Conservation (phyloP, 2,113 vertebrate species). For the Dipodomys ordii region DNA sequence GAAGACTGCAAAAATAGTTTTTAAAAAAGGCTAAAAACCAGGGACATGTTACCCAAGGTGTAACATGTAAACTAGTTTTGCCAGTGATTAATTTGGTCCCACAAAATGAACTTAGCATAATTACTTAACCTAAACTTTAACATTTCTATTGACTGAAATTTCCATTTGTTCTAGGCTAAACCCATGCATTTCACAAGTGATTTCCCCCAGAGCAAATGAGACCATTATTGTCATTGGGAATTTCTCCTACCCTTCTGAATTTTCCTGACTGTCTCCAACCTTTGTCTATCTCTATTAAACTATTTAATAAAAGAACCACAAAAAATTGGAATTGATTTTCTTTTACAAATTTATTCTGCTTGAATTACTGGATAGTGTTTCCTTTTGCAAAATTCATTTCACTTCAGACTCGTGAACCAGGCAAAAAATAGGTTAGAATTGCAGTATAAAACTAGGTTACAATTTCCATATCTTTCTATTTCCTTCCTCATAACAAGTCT, state of each 20-base stretch:
- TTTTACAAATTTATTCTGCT: not conserved
- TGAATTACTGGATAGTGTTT: not conserved
- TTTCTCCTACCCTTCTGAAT: not conserved
- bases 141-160: not conserved
- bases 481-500: not conserved
- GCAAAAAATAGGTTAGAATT: not conserved
- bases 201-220: not conserved
- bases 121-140: conserved; percentile 17
- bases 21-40: not conserved
- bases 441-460: not conserved
- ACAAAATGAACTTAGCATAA: conserved; percentile 6
- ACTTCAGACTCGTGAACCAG: conserved; percentile 1
- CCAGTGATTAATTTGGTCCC: not conserved
- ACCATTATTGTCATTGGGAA: not conserved
- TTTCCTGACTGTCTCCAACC: too few species aligned
- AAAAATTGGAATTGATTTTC: not conserved
- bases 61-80: too few species aligned
- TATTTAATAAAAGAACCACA: not conserved
- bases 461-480: conserved; percentile 5
- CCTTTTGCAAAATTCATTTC: conserved; percentile 2
- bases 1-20: not conserved
- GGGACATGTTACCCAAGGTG: too few species aligned
- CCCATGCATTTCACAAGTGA: not conserved
- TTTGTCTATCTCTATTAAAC: not conserved
- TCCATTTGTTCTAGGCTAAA: not conserved